These are phyloP conservation scores for Dendrocopos noguchii DNA, from an alignment of 2,113 vertebrate genomes.

Conservation along the genomic window DNA sequence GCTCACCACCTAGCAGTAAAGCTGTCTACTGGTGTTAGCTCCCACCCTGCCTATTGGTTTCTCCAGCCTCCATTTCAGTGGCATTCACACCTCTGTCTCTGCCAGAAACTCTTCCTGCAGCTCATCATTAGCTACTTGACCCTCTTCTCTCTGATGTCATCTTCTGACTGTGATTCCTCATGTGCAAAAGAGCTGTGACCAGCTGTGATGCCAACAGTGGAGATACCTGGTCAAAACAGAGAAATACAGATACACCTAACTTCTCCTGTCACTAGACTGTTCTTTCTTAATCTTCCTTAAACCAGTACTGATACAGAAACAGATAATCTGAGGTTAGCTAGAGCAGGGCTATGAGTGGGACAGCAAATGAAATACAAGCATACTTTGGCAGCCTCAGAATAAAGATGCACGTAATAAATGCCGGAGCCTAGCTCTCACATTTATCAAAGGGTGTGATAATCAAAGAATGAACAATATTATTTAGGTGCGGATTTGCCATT, in stretches of 20 bases:
- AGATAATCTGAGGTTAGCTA: background rate
- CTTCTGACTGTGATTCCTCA: background rate
- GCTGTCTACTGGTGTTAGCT: background rate
- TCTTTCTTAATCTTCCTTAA: background rate
- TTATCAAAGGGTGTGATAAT: too few species aligned
- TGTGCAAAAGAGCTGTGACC: background rate
- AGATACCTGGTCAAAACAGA: background rate
- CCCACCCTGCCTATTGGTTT: background rate
- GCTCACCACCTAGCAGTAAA: conserved; percentile 20
- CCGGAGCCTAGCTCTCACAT: background rate
- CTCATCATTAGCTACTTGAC: background rate
- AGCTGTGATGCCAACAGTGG: background rate
- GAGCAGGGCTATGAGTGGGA: background rate
- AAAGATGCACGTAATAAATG: background rate
- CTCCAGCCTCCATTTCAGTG: background rate
- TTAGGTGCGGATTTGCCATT: background rate
- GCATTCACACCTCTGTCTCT: background rate
- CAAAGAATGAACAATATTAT: background rate
- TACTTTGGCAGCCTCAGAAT: background rate
- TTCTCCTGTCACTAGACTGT: background rate
- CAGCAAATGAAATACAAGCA: background rate
- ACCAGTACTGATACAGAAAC: background rate
- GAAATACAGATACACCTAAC: background rate
- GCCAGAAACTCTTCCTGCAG: background rate
- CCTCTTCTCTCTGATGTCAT: background rate